Evolutionary conservation across 2,797 vertebrate genomes (phyloP).

Genomic region (Naso thynnoides): DNA sequence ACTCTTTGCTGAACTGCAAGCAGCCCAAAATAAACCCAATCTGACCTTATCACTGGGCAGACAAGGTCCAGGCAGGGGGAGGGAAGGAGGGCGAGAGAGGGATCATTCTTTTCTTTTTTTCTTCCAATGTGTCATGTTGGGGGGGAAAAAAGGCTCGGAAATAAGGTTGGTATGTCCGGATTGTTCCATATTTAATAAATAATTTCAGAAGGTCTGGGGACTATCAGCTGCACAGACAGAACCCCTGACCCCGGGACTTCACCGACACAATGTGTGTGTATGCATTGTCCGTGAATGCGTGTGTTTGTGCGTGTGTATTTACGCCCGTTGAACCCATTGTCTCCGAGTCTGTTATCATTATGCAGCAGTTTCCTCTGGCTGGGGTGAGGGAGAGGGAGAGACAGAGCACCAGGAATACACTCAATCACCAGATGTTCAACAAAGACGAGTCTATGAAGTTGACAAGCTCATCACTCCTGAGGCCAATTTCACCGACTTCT

Average conservation of each 20-base stretch:
- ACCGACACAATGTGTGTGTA: constrained; percentile 40
- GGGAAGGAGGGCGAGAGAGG: constrained; percentile 30
- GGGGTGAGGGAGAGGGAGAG: constrained; percentile 40
- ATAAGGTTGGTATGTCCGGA: constrained; percentile 75
- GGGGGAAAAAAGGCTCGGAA: constrained; percentile 33
- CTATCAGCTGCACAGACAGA: constrained; percentile 63
- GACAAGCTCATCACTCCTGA: constrained; percentile 64
- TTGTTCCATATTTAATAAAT: constrained; percentile 78
- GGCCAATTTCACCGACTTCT: constrained; percentile 31
- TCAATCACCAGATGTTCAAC: constrained; percentile 66
- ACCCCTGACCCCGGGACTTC: constrained; percentile 69
- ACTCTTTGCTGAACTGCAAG: constrained; percentile 28
- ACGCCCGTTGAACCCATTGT: constrained; percentile 77
- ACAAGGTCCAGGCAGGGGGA: constrained; percentile 38
- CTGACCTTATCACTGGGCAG: constrained; percentile 69
- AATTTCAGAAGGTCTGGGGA: constrained; percentile 66
- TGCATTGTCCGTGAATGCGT: constrained; percentile 24
- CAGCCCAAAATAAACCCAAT: constrained; percentile 67
- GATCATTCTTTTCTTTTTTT: constrained; percentile 44
- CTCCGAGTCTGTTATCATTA: constrained; percentile 82
- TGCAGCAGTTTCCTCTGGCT: constrained; percentile 83
- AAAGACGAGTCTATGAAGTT: constrained; percentile 65
- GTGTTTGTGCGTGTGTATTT: constrained; percentile 58
- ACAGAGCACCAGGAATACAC: constrained; percentile 57
- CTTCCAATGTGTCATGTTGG: constrained; percentile 61